Conservation (phyloP, 2,113 vertebrate species). For the Eolophus roseicapilla region DNA sequence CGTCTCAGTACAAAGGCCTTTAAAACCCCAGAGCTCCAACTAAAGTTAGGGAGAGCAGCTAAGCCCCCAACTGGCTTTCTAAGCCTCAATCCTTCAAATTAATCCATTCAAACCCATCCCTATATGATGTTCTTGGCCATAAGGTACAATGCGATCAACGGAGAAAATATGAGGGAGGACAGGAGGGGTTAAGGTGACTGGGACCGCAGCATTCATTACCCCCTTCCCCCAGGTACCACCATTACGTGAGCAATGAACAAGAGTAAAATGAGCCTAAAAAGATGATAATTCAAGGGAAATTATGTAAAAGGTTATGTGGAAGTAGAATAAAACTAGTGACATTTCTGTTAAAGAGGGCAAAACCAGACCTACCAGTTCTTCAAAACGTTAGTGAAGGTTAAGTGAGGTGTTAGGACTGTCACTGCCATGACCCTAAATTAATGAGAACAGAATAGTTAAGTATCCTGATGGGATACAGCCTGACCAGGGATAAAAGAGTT, state of each 20-base stretch:
- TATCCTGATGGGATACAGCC: background rate
- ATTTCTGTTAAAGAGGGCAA: background rate
- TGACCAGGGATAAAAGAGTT: background rate
- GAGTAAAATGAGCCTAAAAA: background rate
- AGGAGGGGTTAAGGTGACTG: background rate
- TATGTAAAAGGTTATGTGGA: background rate
- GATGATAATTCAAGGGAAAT: background rate
- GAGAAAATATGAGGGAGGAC: background rate
- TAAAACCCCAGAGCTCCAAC: background rate
- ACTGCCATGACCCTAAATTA: background rate
- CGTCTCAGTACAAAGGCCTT: background rate
- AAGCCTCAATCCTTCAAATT: constrained; percentile 13
- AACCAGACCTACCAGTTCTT: background rate
- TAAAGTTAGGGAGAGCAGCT: constrained; percentile 24
- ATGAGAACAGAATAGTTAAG: background rate
- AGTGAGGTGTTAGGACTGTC: background rate
- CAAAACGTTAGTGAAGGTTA: background rate
- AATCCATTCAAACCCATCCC: constrained; percentile 49
- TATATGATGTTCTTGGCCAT: background rate
- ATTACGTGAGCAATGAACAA: background rate
- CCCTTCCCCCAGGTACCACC: background rate
- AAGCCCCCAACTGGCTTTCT: constrained; percentile 46
- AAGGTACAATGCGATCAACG: background rate
- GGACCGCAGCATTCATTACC: background rate
- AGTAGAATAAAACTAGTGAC: background rate